Evolutionary conservation across 2,888 invertebrate genomes (phyloP), one percentile per base, ranked within the genome.

Genomic region (Drosophila acutilabella): DNA sequence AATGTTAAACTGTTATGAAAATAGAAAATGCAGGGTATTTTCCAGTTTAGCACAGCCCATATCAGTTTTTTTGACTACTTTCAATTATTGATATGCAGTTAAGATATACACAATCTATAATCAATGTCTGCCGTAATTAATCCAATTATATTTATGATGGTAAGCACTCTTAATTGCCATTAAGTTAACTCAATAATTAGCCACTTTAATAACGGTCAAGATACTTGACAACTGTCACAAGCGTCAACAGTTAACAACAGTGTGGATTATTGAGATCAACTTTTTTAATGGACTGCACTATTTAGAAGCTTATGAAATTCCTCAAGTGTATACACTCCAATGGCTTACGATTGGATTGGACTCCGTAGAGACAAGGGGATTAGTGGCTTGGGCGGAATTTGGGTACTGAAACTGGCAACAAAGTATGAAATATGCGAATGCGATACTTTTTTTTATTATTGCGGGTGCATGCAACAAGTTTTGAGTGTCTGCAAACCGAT

Each of bases 211-310:
- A 64, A 54, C 53, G 58, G 45, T 38, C 64, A 48, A 60, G 65
- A 57, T 79, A 75, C 86, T 81, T 60, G 64, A 69, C 69, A 88
- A 82, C 81, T 82, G 82, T 82, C 89, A 88, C 84, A 88, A 65
- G 13, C 72, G 48, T 58, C 30, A 30, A 30, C 30, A 30, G 30
- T 30, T 30, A 30, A 30, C 30, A 30, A 60, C 84, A 41, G 50
- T 30, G 50, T 56, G 53, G 44, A 44, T 14, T 67, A 47, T 47
- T 57, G 16, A 40, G 33, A 59, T 52, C 70, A 53, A 54, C 51
- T 52, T 62, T 58, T 60, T 58, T 69, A 59, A 56, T 42, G 58
- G 48, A 11, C 48, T 56, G 58, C 42, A 11, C 48, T 56, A 40
- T 58, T 71, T 38, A 56, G 75, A 42, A 50, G 59, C 57, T 61